A percentile compares a stretch with the other conserved stretches of the same genome.
Conservation (phyloP, 2,797 vertebrate genomes). For the Alosa sapidissima region DNA sequence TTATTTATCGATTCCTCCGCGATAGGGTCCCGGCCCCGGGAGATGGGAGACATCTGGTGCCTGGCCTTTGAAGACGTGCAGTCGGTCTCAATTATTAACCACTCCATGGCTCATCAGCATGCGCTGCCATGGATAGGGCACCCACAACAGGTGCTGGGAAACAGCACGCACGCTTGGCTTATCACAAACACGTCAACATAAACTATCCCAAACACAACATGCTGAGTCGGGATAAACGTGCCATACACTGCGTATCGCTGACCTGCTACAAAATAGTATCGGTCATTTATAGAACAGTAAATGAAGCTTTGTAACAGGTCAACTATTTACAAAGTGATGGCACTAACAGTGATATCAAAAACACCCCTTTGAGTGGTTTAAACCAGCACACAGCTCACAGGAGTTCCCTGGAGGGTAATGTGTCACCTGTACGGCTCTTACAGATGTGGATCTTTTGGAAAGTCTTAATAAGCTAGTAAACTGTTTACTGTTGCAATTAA, state of each 20-base stretch:
- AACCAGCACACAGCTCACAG: too few relatives aligned
- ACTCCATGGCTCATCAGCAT: slow-evolving; percentile 71
- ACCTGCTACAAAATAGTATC: too few relatives aligned
- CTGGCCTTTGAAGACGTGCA: slow-evolving; percentile 75
- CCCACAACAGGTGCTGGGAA: slow-evolving; percentile 75
- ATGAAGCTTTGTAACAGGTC: too few relatives aligned
- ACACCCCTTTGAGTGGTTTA: too few relatives aligned
- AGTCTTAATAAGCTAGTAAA: too few relatives aligned
- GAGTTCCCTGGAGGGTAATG: too few relatives aligned
- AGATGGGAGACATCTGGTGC: slow-evolving; percentile 77
- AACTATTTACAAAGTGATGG: too few relatives aligned
- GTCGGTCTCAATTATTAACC: slow-evolving; percentile 69
- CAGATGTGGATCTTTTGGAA: too few relatives aligned
- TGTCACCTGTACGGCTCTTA: too few relatives aligned
- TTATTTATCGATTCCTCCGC: slow-evolving; percentile 78
- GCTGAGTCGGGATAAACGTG: neutral
- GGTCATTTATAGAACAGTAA: too few relatives aligned
- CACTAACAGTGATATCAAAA: too few relatives aligned
- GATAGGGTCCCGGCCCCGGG: slow-evolving; percentile 72
- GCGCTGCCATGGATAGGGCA: slow-evolving; percentile 67
- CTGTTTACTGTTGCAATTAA: too few relatives aligned
- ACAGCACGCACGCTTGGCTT: slow-evolving; percentile 59
- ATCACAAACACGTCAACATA: slow-evolving; percentile 63
- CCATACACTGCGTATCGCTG: neutral
- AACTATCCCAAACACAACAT: neutral